Evolutionary conservation across 53 echinoderm and acorn worm genomes (phyloP).

Genomic region (Zoroaster sp.): DNA sequence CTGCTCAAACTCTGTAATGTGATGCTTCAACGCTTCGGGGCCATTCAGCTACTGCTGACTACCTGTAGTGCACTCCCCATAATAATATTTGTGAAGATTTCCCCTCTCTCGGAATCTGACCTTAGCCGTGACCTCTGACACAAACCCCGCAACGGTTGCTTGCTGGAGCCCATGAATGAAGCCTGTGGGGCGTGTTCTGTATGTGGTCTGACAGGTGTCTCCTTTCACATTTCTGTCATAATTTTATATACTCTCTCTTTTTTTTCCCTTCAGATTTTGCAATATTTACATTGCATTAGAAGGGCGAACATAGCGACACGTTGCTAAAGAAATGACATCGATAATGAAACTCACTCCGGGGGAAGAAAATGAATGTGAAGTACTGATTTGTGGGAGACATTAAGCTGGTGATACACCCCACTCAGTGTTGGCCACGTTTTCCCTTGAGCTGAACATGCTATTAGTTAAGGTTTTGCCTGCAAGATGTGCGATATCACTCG

Average conservation of each 20-base stretch:
- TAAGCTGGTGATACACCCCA: too few relatives aligned
- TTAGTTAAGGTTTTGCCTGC: too few relatives aligned
- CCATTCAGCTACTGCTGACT: not conserved
- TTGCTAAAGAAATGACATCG: too few relatives aligned
- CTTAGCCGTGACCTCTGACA: slow-evolving; percentile 19
- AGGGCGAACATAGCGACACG: too few relatives aligned
- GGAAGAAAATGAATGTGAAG: too few relatives aligned
- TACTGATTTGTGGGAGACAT: too few relatives aligned
- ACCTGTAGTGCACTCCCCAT: not conserved
- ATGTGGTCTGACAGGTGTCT: slow-evolving; percentile 19
- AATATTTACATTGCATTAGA: not conserved
- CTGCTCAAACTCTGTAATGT: not conserved
- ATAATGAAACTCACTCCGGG: too few relatives aligned
- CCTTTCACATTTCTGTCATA: not conserved
- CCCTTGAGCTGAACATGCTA: too few relatives aligned
- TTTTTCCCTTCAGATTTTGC: not conserved
- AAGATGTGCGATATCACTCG: too few relatives aligned
- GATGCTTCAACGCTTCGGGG: not conserved
- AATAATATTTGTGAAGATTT: not conserved
- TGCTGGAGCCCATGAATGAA: slow-evolving; percentile 1
- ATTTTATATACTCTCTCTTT: not conserved
- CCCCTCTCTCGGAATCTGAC: slow-evolving; percentile 6
- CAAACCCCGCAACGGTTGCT: not conserved
- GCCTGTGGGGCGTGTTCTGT: not conserved
- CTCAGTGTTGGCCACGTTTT: too few relatives aligned